Conservation (phyloP, 2,797 vertebrate species). For the Mus minutoides region DNA sequence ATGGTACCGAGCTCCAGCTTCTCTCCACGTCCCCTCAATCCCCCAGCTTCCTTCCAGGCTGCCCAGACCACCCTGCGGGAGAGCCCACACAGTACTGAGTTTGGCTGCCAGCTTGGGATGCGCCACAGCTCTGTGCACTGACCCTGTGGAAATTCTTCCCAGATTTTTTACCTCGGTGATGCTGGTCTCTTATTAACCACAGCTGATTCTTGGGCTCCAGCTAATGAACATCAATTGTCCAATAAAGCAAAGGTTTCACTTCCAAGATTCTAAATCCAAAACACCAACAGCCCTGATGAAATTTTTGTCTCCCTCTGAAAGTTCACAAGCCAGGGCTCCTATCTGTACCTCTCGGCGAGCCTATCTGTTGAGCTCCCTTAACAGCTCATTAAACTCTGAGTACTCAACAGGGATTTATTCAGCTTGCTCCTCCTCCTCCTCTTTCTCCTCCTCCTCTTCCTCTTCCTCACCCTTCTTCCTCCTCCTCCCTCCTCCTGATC, state of each 20-base stretch:
- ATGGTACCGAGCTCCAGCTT: neutral
- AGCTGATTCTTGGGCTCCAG: neutral
- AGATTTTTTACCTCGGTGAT: neutral
- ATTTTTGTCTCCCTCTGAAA: neutral
- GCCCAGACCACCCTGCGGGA: neutral
- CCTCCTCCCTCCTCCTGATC: too few relatives aligned
- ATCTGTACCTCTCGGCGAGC: neutral
- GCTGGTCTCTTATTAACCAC: neutral
- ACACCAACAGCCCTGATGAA: neutral
- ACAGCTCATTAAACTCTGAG: neutral
- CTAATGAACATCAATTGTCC: neutral
- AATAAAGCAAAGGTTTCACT: neutral
- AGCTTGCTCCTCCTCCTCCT: neutral
- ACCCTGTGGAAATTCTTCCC: neutral
- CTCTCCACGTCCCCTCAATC: neutral
- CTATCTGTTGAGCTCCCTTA: neutral
- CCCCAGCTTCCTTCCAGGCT: neutral
- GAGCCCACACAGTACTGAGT: neutral
- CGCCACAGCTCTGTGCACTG: neutral
- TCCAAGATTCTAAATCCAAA: neutral
- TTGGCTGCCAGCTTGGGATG: neutral
- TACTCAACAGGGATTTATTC: neutral
- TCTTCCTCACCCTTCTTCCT: too few relatives aligned
- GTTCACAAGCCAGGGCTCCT: too few relatives aligned
- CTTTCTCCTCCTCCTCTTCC: too few relatives aligned